These are phyloP conservation scores for Tetragnatha versicolor DNA, from an alignment of 1,140 invertebrate genomes.

Conservation along the genomic window DNA sequence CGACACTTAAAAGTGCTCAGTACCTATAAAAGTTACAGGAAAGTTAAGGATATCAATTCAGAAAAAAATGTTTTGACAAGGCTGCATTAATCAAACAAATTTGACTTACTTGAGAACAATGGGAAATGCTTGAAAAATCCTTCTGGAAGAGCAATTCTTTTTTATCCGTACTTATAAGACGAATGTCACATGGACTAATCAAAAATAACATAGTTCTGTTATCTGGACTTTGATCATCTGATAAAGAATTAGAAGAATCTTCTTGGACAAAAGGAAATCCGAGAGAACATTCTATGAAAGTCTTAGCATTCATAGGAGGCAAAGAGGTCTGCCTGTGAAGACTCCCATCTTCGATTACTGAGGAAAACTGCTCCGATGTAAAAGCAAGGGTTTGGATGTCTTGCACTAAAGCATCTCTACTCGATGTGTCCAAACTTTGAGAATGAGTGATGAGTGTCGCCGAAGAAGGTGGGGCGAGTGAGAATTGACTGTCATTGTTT, in stretches of 20 bases:
- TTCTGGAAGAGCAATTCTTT: constrained; percentile 90
- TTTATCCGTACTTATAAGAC: constrained; percentile 89
- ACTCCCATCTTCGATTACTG: constrained; percentile 48
- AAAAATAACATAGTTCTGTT: constrained; percentile 91
- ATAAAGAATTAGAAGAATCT: constrained; percentile 11
- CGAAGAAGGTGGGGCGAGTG: constrained; percentile 29
- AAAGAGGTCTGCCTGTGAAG: constrained; percentile 51
- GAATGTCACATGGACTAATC: constrained; percentile 83
- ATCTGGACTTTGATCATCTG: constrained; percentile 63
- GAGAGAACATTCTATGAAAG: constrained; percentile 43
- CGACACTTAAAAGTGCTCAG: too few relatives aligned
- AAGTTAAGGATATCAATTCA: too few relatives aligned
- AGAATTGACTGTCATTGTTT: background rate
- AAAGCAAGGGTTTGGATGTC: constrained; percentile 54
- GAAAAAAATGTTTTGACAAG: background rate
- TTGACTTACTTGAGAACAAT: constrained; percentile 77
- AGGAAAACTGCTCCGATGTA: constrained; percentile 42
- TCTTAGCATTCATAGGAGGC: constrained; percentile 49
- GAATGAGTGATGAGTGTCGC: constrained; percentile 58
- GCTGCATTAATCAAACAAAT: background rate
- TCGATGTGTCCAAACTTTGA: constrained; percentile 57
- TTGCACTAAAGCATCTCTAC: constrained; percentile 51
- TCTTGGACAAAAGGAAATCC: constrained; percentile 27
- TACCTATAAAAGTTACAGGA: too few relatives aligned
- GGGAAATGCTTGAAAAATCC: constrained; percentile 84